Percentiles rank a stretch among this genome's conserved stretches.
These are phyloP conservation scores for Idaea biselata DNA, from an alignment of 2,888 invertebrate genomes.

Conservation along the genomic window DNA sequence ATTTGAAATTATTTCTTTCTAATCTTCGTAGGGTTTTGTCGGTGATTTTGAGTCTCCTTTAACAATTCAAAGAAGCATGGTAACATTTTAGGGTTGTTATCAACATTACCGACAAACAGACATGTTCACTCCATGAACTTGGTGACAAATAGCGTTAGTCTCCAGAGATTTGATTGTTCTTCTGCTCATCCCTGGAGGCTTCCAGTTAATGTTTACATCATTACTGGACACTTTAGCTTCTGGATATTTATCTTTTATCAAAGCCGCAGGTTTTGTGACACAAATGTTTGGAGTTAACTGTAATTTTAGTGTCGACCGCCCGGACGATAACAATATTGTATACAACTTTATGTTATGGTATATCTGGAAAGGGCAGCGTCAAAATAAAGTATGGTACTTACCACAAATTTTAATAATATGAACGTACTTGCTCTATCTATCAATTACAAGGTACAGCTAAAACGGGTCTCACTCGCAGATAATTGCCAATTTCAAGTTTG, in stretches of 20 bases:
- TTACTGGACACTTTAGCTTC: slow-evolving; percentile 47
- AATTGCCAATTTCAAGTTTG: slow-evolving; percentile 26
- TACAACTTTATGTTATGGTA: neutral
- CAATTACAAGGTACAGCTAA: neutral
- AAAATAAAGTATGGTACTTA: neutral
- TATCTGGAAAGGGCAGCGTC: neutral
- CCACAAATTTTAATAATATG: no score
- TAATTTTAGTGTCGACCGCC: neutral
- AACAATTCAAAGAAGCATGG: neutral
- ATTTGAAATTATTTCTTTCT: neutral
- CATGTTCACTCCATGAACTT: slow-evolving; percentile 16
- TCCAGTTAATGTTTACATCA: slow-evolving; percentile 39
- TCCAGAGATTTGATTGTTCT: slow-evolving; percentile 24
- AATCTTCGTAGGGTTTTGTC: neutral
- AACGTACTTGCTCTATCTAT: no score
- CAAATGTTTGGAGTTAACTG: neutral
- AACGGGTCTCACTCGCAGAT: neutral
- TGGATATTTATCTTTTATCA: slow-evolving; percentile 25
- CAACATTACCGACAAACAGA: neutral
- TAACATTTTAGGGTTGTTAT: neutral
- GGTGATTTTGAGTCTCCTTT: neutral
- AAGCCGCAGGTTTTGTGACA: slow-evolving; percentile 18
- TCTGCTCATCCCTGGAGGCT: slow-evolving; percentile 24
- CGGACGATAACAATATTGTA: neutral
- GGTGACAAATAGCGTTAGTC: slow-evolving; percentile 38